Conservation (phyloP, 1,140 invertebrate species). For the Eurytemora carolleeae region DNA sequence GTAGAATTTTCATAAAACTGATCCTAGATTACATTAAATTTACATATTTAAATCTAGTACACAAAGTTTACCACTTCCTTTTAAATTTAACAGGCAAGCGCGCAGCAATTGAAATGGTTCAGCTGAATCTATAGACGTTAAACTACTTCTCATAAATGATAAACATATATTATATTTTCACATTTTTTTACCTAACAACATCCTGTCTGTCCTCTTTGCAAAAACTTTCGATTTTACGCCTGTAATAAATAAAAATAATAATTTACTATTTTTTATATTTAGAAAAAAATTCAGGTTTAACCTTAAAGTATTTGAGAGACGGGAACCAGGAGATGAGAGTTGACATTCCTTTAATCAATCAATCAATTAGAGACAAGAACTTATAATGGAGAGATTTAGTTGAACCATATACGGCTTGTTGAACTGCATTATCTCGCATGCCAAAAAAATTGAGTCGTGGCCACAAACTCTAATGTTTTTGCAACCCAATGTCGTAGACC, state of each 20-base stretch:
- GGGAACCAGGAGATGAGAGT: slow-evolving; percentile 16
- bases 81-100: no score
- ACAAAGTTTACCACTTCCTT: not conserved
- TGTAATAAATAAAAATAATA: not conserved
- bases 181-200: slow-evolving; percentile 17
- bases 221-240: slow-evolving; percentile 20
- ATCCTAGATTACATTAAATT: no score
- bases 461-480: not conserved
- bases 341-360: slow-evolving; percentile 6
- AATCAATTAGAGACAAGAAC: not conserved
- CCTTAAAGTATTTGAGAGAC: slow-evolving; percentile 17
- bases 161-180: not conserved
- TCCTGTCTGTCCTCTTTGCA: slow-evolving; percentile 17
- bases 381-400: not conserved
- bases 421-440: no score
- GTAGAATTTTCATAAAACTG: no score
- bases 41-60: no score
- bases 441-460: no score
- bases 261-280: not conserved
- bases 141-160: not conserved
- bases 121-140: not conserved
- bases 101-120: no score
- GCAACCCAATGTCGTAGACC: not conserved
- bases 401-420: no score
- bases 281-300: not conserved